A percentile compares a stretch with the other conserved stretches of the same genome.
Conservation (phyloP, 2,797 vertebrate genomes). For the Ctenosaura bakeri region DNA sequence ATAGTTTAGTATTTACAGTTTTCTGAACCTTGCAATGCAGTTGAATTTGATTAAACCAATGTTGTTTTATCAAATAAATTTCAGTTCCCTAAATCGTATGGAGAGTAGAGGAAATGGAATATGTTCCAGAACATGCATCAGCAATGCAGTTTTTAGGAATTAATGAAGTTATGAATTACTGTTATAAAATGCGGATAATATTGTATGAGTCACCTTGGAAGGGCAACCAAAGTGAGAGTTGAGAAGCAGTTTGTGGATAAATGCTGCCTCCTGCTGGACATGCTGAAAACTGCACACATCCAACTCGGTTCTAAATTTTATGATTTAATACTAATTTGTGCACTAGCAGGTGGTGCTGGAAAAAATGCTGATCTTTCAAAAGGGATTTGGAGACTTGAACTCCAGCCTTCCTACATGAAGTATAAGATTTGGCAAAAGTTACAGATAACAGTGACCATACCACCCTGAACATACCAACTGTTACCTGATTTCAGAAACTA, state of each 20-base stretch:
- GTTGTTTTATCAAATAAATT: not conserved
- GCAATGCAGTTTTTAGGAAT: not conserved
- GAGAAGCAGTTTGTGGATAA: conserved; percentile 2
- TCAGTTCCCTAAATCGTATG: not conserved
- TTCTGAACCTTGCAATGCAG: no score
- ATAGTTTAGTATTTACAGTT: no score
- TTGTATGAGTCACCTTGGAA: not conserved
- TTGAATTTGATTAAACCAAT: not conserved
- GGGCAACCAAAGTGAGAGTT: not conserved
- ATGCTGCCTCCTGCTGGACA: conserved; percentile 3
- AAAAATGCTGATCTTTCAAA: not conserved
- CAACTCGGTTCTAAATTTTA: not conserved
- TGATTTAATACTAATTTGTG: not conserved
- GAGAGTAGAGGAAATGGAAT: not conserved
- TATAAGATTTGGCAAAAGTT: not conserved
- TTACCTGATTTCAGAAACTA: no score
- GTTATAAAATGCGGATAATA: conserved; percentile 3
- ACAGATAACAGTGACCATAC: not conserved
- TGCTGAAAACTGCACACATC: not conserved
- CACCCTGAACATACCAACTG: no score
- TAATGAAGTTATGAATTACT: not conserved
- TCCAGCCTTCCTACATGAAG: not conserved
- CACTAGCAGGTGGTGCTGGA: not conserved
- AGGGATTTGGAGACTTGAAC: not conserved
- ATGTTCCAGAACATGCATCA: not conserved